Conservation (phyloP, 1,140 invertebrate genomes). For the Drosophila sulfurigaster region DNA sequence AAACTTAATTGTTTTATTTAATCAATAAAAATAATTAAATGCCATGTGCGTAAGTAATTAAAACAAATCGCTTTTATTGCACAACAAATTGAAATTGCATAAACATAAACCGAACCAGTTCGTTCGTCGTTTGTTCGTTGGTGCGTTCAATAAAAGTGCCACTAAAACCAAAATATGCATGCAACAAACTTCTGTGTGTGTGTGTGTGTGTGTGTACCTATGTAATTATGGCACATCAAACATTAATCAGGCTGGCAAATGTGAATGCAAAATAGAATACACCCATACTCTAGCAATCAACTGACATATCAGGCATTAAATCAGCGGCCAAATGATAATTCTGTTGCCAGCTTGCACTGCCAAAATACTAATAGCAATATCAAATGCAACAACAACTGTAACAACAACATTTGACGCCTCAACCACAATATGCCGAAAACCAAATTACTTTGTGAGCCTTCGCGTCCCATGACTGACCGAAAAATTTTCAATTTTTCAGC, state of each 20-base stretch:
- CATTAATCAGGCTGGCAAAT: constrained; percentile 79
- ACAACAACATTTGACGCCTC: constrained; percentile 57
- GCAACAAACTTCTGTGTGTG: constrained; percentile 48
- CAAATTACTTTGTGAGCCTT: constrained; percentile 73
- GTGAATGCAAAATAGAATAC: constrained; percentile 52
- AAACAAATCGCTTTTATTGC: constrained; percentile 82
- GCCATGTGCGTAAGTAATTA: constrained; percentile 82
- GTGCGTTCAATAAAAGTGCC: constrained; percentile 24
- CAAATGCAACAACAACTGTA: constrained; percentile 8
- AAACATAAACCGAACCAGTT: constrained; percentile 65
- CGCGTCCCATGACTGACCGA: constrained; percentile 10
- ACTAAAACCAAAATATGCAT: constrained; percentile 54
- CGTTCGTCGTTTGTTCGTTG: not conserved
- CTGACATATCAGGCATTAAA: constrained; percentile 40
- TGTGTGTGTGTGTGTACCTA: constrained; percentile 43
- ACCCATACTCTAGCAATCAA: not conserved
- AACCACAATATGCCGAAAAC: constrained; percentile 56
- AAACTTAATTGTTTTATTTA: constrained; percentile 84
- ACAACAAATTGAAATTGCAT: constrained; percentile 79
- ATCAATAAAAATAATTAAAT: constrained; percentile 84
- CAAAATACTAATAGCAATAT: constrained; percentile 22
- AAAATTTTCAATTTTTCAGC: constrained; percentile 69
- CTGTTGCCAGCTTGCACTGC: constrained; percentile 42
- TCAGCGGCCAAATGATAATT: constrained; percentile 74
- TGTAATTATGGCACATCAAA: constrained; percentile 80